phyloP scores from a whole-genome alignment of 1,140 invertebrate species.

The Centruroides vittatus region DNA sequence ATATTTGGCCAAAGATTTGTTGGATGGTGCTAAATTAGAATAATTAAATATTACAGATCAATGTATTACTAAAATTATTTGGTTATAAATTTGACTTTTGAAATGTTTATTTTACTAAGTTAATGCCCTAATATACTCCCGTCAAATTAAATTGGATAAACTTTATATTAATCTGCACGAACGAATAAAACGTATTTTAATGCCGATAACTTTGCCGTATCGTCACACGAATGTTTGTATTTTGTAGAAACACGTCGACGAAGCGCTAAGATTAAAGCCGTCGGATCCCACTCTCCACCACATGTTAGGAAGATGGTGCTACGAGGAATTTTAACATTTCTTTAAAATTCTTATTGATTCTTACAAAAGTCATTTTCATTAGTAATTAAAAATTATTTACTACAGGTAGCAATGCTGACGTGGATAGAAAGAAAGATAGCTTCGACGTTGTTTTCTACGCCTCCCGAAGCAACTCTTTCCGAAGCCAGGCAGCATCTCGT shows the following conservation, averaged over 20 bases:
- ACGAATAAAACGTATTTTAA: no score
- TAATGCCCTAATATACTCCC: not conserved
- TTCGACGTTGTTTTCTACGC: slow-evolving; percentile 46
- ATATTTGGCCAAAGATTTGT: no score
- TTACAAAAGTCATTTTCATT: not conserved
- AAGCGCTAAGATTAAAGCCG: slow-evolving; percentile 48
- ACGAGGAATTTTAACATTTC: slow-evolving; percentile 35
- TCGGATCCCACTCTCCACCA: slow-evolving; percentile 48
- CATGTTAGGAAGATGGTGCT: slow-evolving; percentile 52
- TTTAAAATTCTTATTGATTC: not conserved
- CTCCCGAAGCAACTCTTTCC: slow-evolving; percentile 44
- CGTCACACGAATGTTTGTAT: no score
- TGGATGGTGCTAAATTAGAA: no score
- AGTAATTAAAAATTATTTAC: slow-evolving; percentile 2
- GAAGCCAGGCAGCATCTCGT: slow-evolving; percentile 51
- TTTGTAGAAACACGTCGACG: slow-evolving; percentile 45
- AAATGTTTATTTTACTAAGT: not conserved
- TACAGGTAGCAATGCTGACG: slow-evolving; percentile 41
- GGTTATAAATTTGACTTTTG: no score
- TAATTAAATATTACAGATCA: no score
- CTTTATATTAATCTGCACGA: no score
- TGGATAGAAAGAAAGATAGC: slow-evolving; percentile 60
- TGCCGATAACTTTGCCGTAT: no score
- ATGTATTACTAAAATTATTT: no score
- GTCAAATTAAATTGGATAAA: not conserved